Percentiles rank a stretch among this genome's conserved stretches.
phyloP scores from a whole-genome alignment of 2,113 vertebrate genomes.

The Vireo altiloquus region DNA sequence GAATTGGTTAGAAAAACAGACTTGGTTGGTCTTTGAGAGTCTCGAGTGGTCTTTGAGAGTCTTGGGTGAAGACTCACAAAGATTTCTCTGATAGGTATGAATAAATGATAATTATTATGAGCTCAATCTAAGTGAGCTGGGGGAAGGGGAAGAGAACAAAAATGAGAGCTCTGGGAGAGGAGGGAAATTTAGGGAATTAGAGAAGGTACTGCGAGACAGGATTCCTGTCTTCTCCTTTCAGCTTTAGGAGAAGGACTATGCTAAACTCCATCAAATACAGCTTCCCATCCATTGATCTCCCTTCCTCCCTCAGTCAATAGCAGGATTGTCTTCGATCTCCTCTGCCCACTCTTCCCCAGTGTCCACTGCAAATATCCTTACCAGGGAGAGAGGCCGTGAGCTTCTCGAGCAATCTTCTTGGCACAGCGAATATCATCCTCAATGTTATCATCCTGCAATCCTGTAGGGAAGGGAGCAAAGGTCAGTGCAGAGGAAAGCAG shows the following conservation, averaged over 20 bases:
- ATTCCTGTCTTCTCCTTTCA: background rate
- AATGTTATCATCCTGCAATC: background rate
- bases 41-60: too few relatives aligned
- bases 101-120: background rate
- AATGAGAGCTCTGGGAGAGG: background rate
- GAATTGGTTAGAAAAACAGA: background rate
- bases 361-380: background rate
- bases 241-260: background rate
- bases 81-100: background rate
- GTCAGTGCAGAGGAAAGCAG: background rate
- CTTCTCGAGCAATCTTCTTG: background rate
- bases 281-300: background rate
- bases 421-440: background rate
- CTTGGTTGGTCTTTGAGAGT: background rate
- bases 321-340: background rate
- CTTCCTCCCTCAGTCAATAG: background rate
- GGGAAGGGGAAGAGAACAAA: background rate
- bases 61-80: background rate
- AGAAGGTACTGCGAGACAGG: background rate
- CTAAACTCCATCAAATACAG: background rate
- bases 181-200: background rate
- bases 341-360: background rate
- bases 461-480: background rate
- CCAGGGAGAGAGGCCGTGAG: background rate
- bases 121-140: background rate